Base-by-base conservation (phyloP, 2,113 vertebrate genomes). In the Bambusicola thoracicus region DNA sequence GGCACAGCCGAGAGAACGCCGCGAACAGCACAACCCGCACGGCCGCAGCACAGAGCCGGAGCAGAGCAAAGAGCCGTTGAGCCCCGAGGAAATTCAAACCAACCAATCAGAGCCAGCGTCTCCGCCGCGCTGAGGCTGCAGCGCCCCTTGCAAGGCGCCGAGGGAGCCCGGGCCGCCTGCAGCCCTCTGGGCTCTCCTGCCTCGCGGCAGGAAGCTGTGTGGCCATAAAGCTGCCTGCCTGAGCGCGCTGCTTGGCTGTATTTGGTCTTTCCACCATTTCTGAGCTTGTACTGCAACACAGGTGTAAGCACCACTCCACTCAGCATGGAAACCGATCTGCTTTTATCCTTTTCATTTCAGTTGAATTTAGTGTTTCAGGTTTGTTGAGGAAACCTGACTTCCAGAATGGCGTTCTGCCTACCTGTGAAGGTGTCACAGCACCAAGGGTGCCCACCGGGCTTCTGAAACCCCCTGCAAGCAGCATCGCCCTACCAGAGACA, bases 51-150 rank as follows among this genome's bases (percentile, higher is more conserved):
- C 53, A 30, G 29, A 13, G 21, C 16, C 2, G 4, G 13, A 22
- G 46, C 32, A 27, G 32, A 0, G 0, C 36, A 43, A 38, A 56
- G 48, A 0, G 49, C 41, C 5, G 0, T 29, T 24, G 30, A 13
- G 22, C 21, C 62, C 48, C 4, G 16, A 41, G 29, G 25, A 15
- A 18, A 55, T 36, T 46, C 6, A 7, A 48, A 29, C 2, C 3
- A 10, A 43, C 10, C 13, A 5, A 3, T 7, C 3, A 6, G 5
- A n/a, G 19, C 21, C 22, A 34, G 21, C 13, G 17, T 30, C 29
- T 21, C 40, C 10, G 27, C 6, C 40, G 8, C 14, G 11, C 15
- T 13, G 21, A 6, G 4, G 9, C 38, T 6, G 46, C 6, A 34
- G 51, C 3, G 24, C 12, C 36, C 2, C 2, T 30, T 48, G 2